Base-by-base conservation (phyloP, 2,888 invertebrate genomes). In the Agelastica alni region DNA sequence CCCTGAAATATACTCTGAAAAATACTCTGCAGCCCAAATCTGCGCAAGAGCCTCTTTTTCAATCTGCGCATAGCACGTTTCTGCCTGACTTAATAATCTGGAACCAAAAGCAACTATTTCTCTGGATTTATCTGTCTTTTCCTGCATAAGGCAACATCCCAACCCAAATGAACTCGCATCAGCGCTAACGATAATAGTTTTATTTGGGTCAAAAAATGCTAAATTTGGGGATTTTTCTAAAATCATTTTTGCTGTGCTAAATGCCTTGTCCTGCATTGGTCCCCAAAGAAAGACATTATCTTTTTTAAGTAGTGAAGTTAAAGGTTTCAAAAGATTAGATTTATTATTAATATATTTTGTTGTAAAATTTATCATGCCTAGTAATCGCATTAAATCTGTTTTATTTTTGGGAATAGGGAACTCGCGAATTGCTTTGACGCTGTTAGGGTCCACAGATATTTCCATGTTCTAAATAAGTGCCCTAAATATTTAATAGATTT, bases 11-110 rank as follows among this genome's bases (percentile, higher is more conserved):
- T 47, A 56, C 4, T 56, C 56, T 1, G 30, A 22, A 46, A 56
- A 54, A 48, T 64, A 62, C 46, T 75, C 70, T 5, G 66, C 63
- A 3, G 70, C 72, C 62, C 66, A 70, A 0, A 64, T 65, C 1
- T 73, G 48, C 5, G 70, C 74, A 5, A 76, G 53, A 0, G 72
- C 68, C 61, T 76, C 73, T 56, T 73, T 73, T 53, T 76, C 74
- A 7, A 75, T 74, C 55, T 74, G 70, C n/a, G n/a, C n/a, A n/a
- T n/a, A n/a, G n/a, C n/a, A n/a, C n/a, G n/a, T n/a, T n/a, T n/a
- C n/a, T n/a, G 70, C 59, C 2, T 49, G 53, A 30, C 62, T 65
- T 16, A 75, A 47, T n/a, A 67, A 62, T 56, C 69, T 60, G 1
- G 71, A 74, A 1, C 68, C 70, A 56, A 71, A 76, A 2, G 68